Percentiles rank a stretch among this genome's conserved stretches.
Conservation (phyloP, 2,113 vertebrate genomes). For the Thunnus maccoyii region DNA sequence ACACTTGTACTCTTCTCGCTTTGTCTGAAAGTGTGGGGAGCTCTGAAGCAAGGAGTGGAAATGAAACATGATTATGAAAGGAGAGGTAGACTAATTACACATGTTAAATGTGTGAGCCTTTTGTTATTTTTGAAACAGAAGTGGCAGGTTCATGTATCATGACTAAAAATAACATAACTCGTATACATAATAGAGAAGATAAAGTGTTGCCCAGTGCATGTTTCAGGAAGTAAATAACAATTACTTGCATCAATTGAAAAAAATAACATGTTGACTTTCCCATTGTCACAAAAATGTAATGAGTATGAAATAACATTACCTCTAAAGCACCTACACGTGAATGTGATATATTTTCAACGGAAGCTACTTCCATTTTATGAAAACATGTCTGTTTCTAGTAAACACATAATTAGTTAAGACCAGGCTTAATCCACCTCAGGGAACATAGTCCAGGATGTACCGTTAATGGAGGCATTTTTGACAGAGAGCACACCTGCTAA, state of each 20-base stretch:
- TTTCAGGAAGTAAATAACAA: neutral
- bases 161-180: neutral
- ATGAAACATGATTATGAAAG: constrained; percentile 55
- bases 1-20: constrained; percentile 43
- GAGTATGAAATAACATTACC: neutral
- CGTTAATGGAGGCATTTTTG: constrained; percentile 67
- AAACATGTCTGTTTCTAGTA: constrained; percentile 36
- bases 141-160: constrained; percentile 12
- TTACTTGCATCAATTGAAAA: neutral
- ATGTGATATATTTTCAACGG: neutral
- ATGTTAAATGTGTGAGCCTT: constrained; percentile 19
- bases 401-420: constrained; percentile 69
- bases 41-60: constrained; percentile 36
- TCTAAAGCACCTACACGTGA: neutral
- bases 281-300: neutral
- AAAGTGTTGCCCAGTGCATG: neutral
- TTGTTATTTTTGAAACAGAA: constrained; percentile 29
- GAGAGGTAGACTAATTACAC: constrained; percentile 35
- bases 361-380: constrained; percentile 19
- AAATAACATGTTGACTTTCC: neutral
- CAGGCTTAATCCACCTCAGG: constrained; percentile 69
- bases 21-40: constrained; percentile 45
- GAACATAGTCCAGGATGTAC: constrained; percentile 56
- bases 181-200: neutral
- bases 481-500: constrained; percentile 70